Evolutionary conservation across 2,797 vertebrate species (phyloP).

Genomic region (Hoplostethus mediterraneus): DNA sequence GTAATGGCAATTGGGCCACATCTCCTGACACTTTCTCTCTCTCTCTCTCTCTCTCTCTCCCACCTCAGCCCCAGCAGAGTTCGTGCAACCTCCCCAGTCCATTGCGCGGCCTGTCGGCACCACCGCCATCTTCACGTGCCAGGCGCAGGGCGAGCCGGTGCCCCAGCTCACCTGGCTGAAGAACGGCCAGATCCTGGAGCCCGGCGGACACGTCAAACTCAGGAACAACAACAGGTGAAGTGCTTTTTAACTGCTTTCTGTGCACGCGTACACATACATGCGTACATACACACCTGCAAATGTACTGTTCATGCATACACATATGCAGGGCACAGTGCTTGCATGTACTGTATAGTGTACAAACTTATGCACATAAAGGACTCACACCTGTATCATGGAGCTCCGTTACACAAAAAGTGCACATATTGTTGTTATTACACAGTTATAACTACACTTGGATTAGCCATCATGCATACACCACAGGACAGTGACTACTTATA

Average conservation of each 20-base stretch:
- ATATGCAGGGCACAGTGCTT: no score
- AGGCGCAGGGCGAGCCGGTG: constrained; percentile 93
- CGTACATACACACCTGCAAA: neutral
- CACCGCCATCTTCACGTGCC: constrained; percentile 96
- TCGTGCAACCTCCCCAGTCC: constrained; percentile 96
- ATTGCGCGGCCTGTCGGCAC: constrained; percentile 94
- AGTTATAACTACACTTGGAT: neutral
- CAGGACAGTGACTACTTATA: neutral
- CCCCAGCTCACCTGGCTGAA: constrained; percentile 98
- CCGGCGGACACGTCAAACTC: constrained; percentile 92
- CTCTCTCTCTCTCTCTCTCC: constrained; percentile 6
- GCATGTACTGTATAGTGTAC: neutral
- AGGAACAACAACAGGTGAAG: constrained; percentile 97
- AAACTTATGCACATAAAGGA: neutral
- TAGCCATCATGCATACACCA: neutral
- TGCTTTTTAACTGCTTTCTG: neutral
- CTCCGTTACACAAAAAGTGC: no score
- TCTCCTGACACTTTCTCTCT: constrained; percentile 17
- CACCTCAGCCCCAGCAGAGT: constrained; percentile 93
- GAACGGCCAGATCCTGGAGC: constrained; percentile 95
- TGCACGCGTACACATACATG: neutral
- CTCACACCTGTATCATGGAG: neutral
- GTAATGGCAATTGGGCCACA: neutral
- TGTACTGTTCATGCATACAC: no score
- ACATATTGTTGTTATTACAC: no score